phyloP scores from a whole-genome alignment of 2,888 invertebrate species.

The Drosophila sordidapex region DNA sequence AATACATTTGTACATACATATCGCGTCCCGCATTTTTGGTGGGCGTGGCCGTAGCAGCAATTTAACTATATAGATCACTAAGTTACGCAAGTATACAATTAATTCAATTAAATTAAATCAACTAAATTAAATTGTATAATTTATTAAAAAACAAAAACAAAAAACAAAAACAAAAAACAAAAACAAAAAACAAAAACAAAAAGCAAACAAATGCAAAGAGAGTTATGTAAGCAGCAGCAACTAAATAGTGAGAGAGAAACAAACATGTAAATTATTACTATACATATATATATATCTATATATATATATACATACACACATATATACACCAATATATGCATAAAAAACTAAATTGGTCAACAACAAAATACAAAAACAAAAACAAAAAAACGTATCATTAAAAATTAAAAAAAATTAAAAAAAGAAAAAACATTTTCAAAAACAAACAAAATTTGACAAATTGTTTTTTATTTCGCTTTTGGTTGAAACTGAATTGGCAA shows the following conservation, averaged over 20 bases:
- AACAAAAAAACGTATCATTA: slow-evolving; percentile 70
- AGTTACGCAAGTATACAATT: slow-evolving; percentile 81
- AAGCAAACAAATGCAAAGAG: slow-evolving; percentile 37
- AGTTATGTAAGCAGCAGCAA: slow-evolving; percentile 62
- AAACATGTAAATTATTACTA: slow-evolving; percentile 56
- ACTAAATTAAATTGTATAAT: slow-evolving; percentile 64
- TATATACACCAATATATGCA: slow-evolving; percentile 28
- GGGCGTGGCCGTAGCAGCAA: slow-evolving; percentile 75
- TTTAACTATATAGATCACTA: slow-evolving; percentile 57
- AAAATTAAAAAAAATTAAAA: slow-evolving; percentile 63
- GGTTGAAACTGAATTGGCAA: slow-evolving; percentile 54
- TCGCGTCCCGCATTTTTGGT: slow-evolving; percentile 67
- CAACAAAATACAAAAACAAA: slow-evolving; percentile 32
- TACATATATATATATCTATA: slow-evolving; percentile 32
- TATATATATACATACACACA: slow-evolving; percentile 28
- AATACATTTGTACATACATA: slow-evolving; percentile 80
- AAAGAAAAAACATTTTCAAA: slow-evolving; percentile 51
- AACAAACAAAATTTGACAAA: slow-evolving; percentile 58
- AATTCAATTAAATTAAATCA: slow-evolving; percentile 71
- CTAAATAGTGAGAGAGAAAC: slow-evolving; percentile 59
- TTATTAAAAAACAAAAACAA: slow-evolving; percentile 50
- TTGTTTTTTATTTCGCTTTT: slow-evolving; percentile 73
- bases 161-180: slow-evolving; percentile 2
- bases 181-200: not conserved
- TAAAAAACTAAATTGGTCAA: slow-evolving; percentile 56